phyloP scores from a whole-genome alignment of 2,113 vertebrate species.

The Oceanodroma tethys region DNA sequence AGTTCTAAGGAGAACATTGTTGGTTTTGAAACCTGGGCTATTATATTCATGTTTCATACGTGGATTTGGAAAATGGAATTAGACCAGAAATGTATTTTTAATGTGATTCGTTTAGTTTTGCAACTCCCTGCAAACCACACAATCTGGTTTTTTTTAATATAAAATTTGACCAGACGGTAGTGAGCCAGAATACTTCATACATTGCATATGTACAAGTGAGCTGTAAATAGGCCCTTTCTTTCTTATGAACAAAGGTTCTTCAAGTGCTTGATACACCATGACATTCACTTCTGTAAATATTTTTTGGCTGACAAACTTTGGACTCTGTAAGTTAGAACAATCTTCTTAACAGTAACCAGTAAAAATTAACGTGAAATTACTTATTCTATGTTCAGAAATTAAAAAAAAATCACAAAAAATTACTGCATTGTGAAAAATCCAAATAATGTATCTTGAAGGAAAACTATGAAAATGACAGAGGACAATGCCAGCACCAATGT shows the following conservation, averaged over 20 bases:
- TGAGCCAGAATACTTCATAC: slow-evolving; percentile 17
- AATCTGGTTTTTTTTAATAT: background rate
- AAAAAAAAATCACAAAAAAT: background rate
- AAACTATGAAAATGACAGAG: background rate
- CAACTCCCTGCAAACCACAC: slow-evolving; percentile 25
- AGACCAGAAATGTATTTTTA: slow-evolving; percentile 26
- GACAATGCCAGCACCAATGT: background rate
- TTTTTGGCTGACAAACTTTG: background rate
- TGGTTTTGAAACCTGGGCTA: background rate
- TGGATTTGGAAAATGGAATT: slow-evolving; percentile 17
- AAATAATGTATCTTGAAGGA: background rate
- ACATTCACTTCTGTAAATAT: background rate
- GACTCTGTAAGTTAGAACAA: background rate
- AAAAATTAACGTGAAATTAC: background rate
- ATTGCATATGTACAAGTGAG: background rate
- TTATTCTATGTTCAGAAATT: background rate
- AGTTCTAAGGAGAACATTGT: background rate
- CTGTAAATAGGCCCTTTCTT: background rate
- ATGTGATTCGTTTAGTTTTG: slow-evolving; percentile 38
- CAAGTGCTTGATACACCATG: background rate
- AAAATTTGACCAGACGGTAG: slow-evolving; percentile 21
- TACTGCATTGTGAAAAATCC: background rate
- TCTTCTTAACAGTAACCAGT: background rate
- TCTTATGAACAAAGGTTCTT: background rate
- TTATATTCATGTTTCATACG: slow-evolving; percentile 1